Evolutionary conservation across 1,140 invertebrate genomes (phyloP), one percentile per base, ranked within the genome.

Genomic region (Trigoniulus corallinus): DNA sequence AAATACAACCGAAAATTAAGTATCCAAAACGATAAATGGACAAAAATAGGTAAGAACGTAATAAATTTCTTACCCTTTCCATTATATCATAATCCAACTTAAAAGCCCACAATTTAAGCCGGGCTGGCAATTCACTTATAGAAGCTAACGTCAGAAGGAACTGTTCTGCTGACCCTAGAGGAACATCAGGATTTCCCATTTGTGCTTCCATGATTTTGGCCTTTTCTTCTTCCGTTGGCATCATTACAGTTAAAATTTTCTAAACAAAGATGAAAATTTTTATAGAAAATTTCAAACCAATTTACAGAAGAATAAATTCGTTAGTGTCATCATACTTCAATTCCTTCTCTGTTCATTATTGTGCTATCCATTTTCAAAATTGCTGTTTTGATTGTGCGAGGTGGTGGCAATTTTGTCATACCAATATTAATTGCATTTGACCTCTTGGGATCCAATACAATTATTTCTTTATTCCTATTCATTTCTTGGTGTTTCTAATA

Each of bases 401-500:
- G 87, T 3, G 92, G 93, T 23, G 96, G 95, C 55, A 99, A 70
- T 65, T 97, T 97, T 10, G 94, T 99, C 80, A 99, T 88, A n/a
- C 92, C 92, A 61, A 99, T 99, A 66, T 98, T 99, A 57, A 99
- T 98, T 12, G 92, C 92, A 68, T 99, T 98, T 1, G 94, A 98
- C 55, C 96, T 74, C 64, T 99, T 99, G 22, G 91, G 81, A 67
- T 97, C 92, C 63, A 99, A 71, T 24, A 99, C 92, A 41, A 95
- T 88, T 50, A 97, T 81, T 67, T 93, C 87, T 67, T 93, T 88
- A 62, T 85, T 96, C 64, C 93, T 95, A 65, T 84, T 88, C 69
- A 82, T 75, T 66, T 89, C 88, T 69, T 87, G 82, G 74, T 89
- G 79, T 75, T 91, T 89, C 88, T 93, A 72, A 20, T 44, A 44